A percentile compares a stretch with the other conserved stretches of the same genome.
Evolutionary conservation across 2,888 invertebrate species (phyloP).

Genomic region (Eristalinus aeneus): DNA sequence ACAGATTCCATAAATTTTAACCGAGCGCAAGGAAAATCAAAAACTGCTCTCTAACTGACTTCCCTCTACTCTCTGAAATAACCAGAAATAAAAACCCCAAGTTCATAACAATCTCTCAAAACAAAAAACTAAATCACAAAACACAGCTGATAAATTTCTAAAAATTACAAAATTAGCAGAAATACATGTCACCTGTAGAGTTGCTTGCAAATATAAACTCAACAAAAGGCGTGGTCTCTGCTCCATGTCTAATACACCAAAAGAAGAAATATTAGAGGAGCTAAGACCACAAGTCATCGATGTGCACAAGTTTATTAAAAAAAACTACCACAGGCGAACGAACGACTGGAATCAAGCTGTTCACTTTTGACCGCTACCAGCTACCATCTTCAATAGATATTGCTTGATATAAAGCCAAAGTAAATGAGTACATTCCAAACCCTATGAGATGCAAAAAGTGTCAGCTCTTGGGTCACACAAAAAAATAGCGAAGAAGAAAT

Average conservation of each 20-base stretch:
- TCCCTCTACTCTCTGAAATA: background rate
- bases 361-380: background rate
- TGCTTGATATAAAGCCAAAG: background rate
- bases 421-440: constrained; percentile 22
- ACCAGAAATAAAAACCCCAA: background rate
- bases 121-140: background rate
- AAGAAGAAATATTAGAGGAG: background rate
- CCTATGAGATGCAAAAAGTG: constrained; percentile 31
- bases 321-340: background rate
- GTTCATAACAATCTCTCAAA: background rate
- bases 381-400: background rate
- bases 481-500: too few relatives aligned
- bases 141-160: background rate
- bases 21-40: too few relatives aligned
- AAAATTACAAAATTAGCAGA: background rate
- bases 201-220: too few relatives aligned
- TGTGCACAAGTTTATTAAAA: too few relatives aligned
- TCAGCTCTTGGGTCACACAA: background rate
- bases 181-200: too few relatives aligned
- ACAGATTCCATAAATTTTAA: too few relatives aligned
- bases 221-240: too few relatives aligned
- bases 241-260: too few relatives aligned
- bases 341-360: too few relatives aligned
- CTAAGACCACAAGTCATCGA: too few relatives aligned
- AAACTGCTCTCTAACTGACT: background rate